Evolutionary conservation across 2,113 vertebrate genomes (phyloP), one percentile per base, ranked within the genome.

Genomic region (Zingel zingel): DNA sequence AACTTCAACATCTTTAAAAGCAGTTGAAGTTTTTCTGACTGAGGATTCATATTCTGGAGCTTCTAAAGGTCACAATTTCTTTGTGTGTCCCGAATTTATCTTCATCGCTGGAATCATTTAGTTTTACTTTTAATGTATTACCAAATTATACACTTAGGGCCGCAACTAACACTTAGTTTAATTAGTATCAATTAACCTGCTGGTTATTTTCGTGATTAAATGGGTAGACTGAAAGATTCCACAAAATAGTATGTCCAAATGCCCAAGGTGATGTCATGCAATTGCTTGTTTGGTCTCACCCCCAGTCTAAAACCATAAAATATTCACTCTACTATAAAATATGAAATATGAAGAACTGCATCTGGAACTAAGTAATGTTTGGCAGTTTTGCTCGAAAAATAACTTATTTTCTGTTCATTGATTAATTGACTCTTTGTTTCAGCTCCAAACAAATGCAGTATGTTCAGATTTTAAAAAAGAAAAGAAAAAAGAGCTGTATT

Each of bases 1-100:
- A 87, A 92, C 70, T 83, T 86, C 70, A 64, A 57, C 66, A 81
- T 75, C 53, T 92, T 86, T 15, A 81, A 47, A 65, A 79, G 65
- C 74, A 62, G 58, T 16, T 15, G 57, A 74, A 79, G 68, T 86
- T 81, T 25, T 73, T 74, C 75, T 69, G 51, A 84, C 69, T 76
- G 79, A 66, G 15, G 39, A 39, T 36, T 79, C 47, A 56, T 19
- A 45, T 47, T 65, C 30, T 80, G 48, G 25, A 58, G 45, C 27
- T 53, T 83, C 80, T 77, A 59, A 69, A 74, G 43, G 21, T 50
- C 15, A 43, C 50, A 1, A 5, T 36, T 30, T 4, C 23, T 62
- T 23, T 45, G 3, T 23, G 47, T 76, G 6, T 50, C 47, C 27
- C 3, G 13, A n/a, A 79, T 85, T 0, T 16, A 47, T 57, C 4